Evolutionary conservation across 2,797 vertebrate genomes (phyloP).

Genomic region (Parotocinclus haroldoi): DNA sequence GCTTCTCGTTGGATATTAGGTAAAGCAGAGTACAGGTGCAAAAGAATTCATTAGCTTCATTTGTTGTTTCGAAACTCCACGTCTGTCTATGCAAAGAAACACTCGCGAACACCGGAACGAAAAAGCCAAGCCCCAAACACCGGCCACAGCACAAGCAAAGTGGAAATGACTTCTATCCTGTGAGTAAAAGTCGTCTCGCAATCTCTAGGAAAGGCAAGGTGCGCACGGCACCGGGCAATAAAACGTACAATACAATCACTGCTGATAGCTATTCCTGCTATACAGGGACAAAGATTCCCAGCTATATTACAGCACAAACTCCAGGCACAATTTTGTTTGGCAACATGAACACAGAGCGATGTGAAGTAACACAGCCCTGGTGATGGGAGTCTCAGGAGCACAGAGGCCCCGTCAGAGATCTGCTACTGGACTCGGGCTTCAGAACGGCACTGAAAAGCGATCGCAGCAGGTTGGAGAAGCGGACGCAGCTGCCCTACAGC

Average conservation of each 20-base stretch:
- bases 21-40: conserved; percentile 35
- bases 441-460: conserved; percentile 30
- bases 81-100: conserved; percentile 52
- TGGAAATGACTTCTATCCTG: conserved; percentile 42
- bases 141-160: conserved; percentile 34
- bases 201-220: conserved; percentile 52
- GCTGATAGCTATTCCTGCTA: conserved; percentile 49
- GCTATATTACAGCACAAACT: conserved; percentile 49
- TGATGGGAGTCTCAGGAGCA: conserved; percentile 29
- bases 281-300: conserved; percentile 28
- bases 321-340: conserved; percentile 47
- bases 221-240: conserved; percentile 44
- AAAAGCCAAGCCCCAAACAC: conserved; percentile 33
- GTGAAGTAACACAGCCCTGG: conserved; percentile 29
- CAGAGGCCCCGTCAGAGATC: conserved; percentile 22
- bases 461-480: conserved; percentile 35
- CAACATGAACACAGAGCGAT: conserved; percentile 42
- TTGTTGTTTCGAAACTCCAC: conserved; percentile 52
- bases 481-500: conserved; percentile 24
- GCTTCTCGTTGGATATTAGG: no score
- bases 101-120: conserved; percentile 45
- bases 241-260: conserved; percentile 51
- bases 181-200: conserved; percentile 45
- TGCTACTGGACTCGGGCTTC: conserved; percentile 31
- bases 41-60: conserved; percentile 54